These are phyloP conservation scores for Cherax destructor DNA, from an alignment of 1,140 invertebrate species.

Conservation along the genomic window DNA sequence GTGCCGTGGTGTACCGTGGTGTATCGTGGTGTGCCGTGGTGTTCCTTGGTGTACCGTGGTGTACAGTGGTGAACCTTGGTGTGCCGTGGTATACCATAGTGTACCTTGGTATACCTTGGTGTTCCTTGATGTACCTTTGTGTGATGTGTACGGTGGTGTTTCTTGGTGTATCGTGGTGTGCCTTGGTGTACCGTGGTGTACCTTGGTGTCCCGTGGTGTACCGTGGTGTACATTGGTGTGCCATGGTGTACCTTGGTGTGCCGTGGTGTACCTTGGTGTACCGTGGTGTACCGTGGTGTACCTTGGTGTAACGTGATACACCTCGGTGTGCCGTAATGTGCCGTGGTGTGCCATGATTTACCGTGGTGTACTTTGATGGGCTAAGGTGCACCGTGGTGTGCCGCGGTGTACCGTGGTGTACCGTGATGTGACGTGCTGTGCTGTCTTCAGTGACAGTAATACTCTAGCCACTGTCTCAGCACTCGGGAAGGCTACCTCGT, in stretches of 20 bases:
- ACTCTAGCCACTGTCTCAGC: too few relatives aligned
- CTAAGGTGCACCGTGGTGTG: background rate
- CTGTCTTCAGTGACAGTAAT: too few relatives aligned
- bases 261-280: background rate
- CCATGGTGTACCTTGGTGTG: background rate
- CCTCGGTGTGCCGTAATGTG: background rate
- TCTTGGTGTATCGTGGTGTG: background rate
- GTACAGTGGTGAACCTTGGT: background rate
- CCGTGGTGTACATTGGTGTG: background rate
- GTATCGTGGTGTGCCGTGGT: background rate
- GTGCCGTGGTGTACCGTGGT: background rate
- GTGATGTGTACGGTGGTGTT: background rate
- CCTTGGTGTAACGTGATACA: background rate
- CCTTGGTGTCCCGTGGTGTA: background rate
- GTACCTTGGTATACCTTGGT: background rate
- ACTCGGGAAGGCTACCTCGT: too few relatives aligned
- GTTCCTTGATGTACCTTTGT: background rate
- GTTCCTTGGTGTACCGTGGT: background rate
- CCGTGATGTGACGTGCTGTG: too few relatives aligned
- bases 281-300: background rate
- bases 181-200: background rate
- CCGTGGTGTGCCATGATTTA: background rate
- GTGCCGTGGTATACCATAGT: background rate
- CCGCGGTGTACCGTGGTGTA: too few relatives aligned
- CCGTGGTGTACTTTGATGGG: background rate